phyloP scores from a whole-genome alignment of 2,113 vertebrate genomes.

The Aix galericulata region DNA sequence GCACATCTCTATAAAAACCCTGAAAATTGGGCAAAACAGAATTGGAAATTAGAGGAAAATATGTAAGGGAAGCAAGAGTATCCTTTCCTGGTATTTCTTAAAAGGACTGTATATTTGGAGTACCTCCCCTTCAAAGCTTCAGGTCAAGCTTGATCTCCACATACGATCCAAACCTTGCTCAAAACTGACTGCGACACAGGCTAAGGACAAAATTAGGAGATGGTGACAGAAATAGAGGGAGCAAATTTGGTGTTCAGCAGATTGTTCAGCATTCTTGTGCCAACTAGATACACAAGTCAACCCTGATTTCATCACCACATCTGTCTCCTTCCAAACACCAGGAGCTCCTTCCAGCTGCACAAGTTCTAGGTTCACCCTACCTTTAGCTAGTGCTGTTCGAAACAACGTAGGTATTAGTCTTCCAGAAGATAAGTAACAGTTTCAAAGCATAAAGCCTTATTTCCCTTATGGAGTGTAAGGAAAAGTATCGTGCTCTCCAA shows the following conservation, averaged over 20 bases:
- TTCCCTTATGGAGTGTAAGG: not conserved
- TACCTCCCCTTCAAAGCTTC: not conserved
- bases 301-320: not conserved
- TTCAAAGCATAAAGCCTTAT: not conserved
- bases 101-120: not conserved
- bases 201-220: not conserved
- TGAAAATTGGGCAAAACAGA: not conserved
- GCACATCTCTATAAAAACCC: accelerated
- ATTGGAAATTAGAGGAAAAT: not conserved
- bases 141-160: not conserved
- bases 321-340: not conserved
- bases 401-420: accelerated
- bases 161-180: accelerated
- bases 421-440: not conserved
- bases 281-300: not conserved
- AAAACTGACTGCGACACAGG: not conserved
- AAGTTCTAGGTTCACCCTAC: not conserved
- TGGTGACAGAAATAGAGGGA: not conserved
- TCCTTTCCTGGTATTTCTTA: not conserved
- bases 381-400: not conserved
- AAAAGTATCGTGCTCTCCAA: not conserved
- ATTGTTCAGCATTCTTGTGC: not conserved
- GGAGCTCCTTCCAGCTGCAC: not conserved
- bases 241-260: not conserved
- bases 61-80: not conserved